Conservation (phyloP, 2,797 vertebrate genomes). For the Pteronotus mesoamericanus region DNA sequence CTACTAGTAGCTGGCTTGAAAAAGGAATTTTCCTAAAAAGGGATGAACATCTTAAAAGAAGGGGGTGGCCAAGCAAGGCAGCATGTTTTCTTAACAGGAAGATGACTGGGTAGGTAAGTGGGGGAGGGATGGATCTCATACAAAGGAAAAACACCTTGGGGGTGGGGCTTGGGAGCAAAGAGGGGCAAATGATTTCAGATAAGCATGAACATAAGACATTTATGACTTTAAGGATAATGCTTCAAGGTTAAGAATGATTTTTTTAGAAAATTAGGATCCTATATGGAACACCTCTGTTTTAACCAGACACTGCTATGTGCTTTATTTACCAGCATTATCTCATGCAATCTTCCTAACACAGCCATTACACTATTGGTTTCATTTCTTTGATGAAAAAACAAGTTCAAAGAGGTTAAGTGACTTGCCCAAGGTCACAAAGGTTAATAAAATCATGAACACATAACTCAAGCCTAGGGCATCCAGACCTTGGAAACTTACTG, state of each 20-base stretch:
- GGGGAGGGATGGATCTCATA: neutral
- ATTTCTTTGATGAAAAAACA: slow-evolving; percentile 19
- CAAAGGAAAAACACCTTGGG: neutral
- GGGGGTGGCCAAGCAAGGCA: neutral
- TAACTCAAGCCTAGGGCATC: neutral
- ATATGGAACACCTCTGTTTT: neutral
- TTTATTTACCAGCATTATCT: neutral
- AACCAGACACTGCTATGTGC: neutral
- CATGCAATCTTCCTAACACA: neutral
- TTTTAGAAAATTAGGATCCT: neutral
- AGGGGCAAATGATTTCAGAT: neutral
- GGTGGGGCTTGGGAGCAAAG: neutral
- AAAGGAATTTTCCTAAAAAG: slow-evolving; percentile 21
- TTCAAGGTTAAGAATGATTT: neutral
- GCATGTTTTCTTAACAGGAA: neutral
- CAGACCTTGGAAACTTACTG: neutral
- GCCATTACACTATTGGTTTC: neutral
- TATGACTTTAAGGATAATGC: neutral
- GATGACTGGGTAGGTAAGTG: neutral
- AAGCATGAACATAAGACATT: neutral
- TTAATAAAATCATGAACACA: neutral
- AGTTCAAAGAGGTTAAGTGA: neutral
- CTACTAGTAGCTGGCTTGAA: neutral
- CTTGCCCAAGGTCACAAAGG: neutral
- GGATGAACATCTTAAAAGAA: neutral